Base-by-base conservation (phyloP, 2,797 vertebrate genomes). In the Sebastiscus tertius region DNA sequence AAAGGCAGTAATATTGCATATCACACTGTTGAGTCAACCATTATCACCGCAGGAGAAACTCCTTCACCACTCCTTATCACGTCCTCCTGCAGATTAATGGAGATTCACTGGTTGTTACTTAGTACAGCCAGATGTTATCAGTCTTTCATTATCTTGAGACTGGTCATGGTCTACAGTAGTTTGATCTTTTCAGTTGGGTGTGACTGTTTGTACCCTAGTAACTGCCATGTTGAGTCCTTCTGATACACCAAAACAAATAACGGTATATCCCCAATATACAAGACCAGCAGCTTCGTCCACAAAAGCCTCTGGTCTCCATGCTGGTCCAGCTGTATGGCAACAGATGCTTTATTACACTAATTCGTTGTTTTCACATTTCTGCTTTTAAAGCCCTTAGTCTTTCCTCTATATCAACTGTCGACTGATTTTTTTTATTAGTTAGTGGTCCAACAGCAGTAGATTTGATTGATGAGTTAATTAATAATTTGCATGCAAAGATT, bases 161-260 rank as follows among this genome's bases (percentile, higher is more conserved):
- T 62, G 26, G 42, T 81, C 46, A 5, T 58, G 24, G 46, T 42
- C 46, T 22, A 22, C 7, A 49, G 46, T 82, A 69, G 69, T 55
- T 55, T 60, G 59, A 72, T 72, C 27, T 77, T 79, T 65, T 63
- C 26, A 52, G 7, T 13, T 60, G 60, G 42, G 80, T 73, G 75
- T 83, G 85, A 61, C 74, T 33, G 4, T 80, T 74, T 84, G 74
- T 33, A 60, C 29, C 26, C n/a, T 49, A 8, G 5, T 58, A 75
- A 54, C 14, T 6, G 36, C 26, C 20, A n/a, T 26, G 42, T 26
- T 61, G 8, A 60, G 61, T 72, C 62, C 49, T 49, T 18, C 27
- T 26, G 66, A 60, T n/a, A 29, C 66, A 56, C 60, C 73, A 70
- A 70, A 81, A 67, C 34, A 81, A 82, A 77, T 22, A 75, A 27